These are phyloP conservation scores for Gobiocypris rarus DNA, from an alignment of 2,113 vertebrate species.

Conservation along the genomic window DNA sequence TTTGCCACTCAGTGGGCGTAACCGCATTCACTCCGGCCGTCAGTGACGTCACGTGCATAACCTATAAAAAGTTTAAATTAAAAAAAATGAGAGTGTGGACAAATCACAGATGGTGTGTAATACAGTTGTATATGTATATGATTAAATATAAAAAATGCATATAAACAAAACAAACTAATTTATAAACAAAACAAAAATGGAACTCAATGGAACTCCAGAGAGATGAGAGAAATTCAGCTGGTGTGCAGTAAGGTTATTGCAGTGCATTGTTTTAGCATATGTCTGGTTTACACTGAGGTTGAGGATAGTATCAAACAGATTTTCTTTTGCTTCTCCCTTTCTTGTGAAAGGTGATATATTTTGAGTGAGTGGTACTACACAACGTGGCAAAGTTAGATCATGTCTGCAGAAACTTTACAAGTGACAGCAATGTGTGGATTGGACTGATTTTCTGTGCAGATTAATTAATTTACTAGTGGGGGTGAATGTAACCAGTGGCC, in stretches of 20 bases:
- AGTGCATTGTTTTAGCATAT: not conserved
- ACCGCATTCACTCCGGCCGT: no score
- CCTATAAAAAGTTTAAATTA: no score
- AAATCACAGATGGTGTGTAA: not conserved
- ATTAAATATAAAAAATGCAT: not conserved
- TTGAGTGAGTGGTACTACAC: not conserved
- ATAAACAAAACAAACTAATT: not conserved
- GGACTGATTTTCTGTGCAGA: not conserved
- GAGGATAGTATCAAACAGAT: not conserved
- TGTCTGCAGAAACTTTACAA: not conserved
- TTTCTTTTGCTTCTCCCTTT: not conserved
- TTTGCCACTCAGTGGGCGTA: no score
- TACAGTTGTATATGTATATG: not conserved
- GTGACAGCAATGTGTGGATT: not conserved
- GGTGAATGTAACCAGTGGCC: no score
- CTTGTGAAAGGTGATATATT: not conserved
- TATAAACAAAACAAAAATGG: not conserved
- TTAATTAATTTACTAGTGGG: not conserved
- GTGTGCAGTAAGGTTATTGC: not conserved
- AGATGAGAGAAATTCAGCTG: not conserved
- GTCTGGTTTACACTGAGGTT: not conserved
- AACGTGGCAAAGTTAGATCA: not conserved
- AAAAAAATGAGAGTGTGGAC: not conserved
- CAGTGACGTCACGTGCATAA: no score
- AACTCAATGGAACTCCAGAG: not conserved